These are phyloP conservation scores for Ennomos fuscantarius DNA, from an alignment of 2,888 invertebrate species.

Conservation along the genomic window DNA sequence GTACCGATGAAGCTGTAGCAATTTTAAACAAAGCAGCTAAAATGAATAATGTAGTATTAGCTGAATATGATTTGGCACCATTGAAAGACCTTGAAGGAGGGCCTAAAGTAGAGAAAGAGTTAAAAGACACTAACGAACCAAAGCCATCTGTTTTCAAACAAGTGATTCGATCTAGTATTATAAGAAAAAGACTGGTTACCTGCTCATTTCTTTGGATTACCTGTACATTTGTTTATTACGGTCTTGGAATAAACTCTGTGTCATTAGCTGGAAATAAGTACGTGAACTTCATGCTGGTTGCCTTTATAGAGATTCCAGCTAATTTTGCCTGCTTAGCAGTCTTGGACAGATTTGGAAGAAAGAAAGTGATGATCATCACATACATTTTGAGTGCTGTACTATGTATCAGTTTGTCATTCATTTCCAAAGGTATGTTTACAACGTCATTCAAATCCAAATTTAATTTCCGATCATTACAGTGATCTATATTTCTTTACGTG, in stretches of 20 bases:
- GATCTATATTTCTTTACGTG: constrained; percentile 9
- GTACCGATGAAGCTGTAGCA: constrained; percentile 86
- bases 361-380: constrained; percentile 85
- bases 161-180: constrained; percentile 83
- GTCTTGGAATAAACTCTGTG: constrained; percentile 91
- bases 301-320: constrained; percentile 89
- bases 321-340: constrained; percentile 87
- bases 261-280: constrained; percentile 91
- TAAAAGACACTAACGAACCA: constrained; percentile 35
- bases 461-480: constrained; percentile 9
- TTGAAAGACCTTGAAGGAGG: constrained; percentile 60
- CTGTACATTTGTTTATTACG: constrained; percentile 92
- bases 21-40: constrained; percentile 88
- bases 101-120: constrained; percentile 39
- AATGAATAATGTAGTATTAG: constrained; percentile 84
- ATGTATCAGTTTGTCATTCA: constrained; percentile 86
- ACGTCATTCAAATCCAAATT: background rate
- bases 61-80: constrained; percentile 69
- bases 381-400: constrained; percentile 87
- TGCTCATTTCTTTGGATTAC: constrained; percentile 92
- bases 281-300: constrained; percentile 89
- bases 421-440: constrained; percentile 80
- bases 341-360: constrained; percentile 87
- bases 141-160: constrained; percentile 61
- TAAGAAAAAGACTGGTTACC: constrained; percentile 84